Percentiles rank a stretch among this genome's conserved stretches.
Conservation (phyloP, 64 coral and sea anemone genomes). For the Stichodactyla helianthus region DNA sequence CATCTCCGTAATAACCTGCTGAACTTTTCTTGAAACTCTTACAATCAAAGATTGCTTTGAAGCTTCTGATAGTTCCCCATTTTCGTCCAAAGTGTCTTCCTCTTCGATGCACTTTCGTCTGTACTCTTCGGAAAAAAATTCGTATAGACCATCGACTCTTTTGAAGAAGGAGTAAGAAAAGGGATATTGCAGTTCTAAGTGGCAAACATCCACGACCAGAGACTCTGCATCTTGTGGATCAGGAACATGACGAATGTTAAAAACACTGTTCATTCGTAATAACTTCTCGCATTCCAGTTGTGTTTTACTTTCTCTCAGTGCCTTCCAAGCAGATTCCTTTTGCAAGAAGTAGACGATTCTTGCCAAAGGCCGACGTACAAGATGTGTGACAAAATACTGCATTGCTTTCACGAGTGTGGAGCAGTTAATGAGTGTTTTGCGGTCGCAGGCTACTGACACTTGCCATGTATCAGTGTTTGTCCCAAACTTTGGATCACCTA, state of each 20-base stretch:
- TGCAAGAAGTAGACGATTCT: slow-evolving; percentile 87
- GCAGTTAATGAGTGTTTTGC: slow-evolving; percentile 60
- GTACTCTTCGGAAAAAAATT: slow-evolving; percentile 68
- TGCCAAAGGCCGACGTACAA: slow-evolving; percentile 62
- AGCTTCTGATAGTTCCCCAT: slow-evolving; percentile 39
- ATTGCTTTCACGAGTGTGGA: slow-evolving; percentile 67
- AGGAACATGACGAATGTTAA: slow-evolving; percentile 50
- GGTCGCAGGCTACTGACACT: slow-evolving; percentile 71
- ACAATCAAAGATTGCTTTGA: slow-evolving; percentile 16
- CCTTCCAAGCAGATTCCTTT: slow-evolving; percentile 59
- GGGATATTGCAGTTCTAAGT: slow-evolving; percentile 52
- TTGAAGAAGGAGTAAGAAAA: slow-evolving; percentile 46
- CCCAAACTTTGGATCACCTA: slow-evolving; percentile 9
- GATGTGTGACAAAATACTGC: slow-evolving; percentile 52
- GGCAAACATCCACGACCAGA: slow-evolving; percentile 24
- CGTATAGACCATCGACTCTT: slow-evolving; percentile 56
- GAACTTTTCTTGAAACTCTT: slow-evolving; percentile 43
- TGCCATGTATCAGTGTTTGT: slow-evolving; percentile 36
- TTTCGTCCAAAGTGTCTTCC: slow-evolving; percentile 42
- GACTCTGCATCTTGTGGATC: slow-evolving; percentile 59
- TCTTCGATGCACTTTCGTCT: slow-evolving; percentile 41
- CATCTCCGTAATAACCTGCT: slow-evolving; percentile 56
- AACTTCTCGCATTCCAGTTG: slow-evolving; percentile 33
- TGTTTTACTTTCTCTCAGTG: not conserved
- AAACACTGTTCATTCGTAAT: slow-evolving; percentile 42